Conservation (phyloP, 2,797 vertebrate species). For the Poecilia picta region DNA sequence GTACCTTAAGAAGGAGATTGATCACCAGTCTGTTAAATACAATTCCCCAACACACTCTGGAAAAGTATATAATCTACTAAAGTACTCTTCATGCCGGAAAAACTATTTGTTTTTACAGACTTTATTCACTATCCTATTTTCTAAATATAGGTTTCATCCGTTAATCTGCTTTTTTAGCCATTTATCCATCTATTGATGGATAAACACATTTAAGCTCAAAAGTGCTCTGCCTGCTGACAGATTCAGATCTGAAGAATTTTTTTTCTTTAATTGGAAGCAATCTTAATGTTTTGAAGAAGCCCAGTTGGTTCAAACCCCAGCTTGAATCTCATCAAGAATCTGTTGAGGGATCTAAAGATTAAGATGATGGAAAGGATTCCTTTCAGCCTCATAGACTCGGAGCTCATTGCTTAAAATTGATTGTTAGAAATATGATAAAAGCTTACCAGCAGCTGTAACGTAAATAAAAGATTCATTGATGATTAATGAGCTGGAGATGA, state of each 20-base stretch:
- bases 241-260: background rate
- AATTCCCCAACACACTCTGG: background rate
- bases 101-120: background rate
- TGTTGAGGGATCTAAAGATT: background rate
- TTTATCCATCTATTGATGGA: background rate
- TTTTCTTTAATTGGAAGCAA: background rate
- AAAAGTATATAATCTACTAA: background rate
- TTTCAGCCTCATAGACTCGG: background rate
- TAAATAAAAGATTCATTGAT: background rate
- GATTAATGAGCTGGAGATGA: background rate
- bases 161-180: background rate
- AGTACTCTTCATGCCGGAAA: background rate
- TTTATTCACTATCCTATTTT: background rate
- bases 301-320: background rate
- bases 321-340: background rate
- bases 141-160: background rate
- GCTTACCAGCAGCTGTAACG: background rate
- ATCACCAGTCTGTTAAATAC: background rate
- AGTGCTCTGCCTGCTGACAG: background rate
- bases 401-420: background rate
- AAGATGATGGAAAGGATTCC: background rate
- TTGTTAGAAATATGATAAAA: background rate
- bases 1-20: background rate
- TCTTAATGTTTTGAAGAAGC: background rate
- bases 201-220: background rate